Evolutionary conservation across 2,888 invertebrate species (phyloP), one percentile per base, ranked within the genome.

Genomic region (Mayetiola destructor): DNA sequence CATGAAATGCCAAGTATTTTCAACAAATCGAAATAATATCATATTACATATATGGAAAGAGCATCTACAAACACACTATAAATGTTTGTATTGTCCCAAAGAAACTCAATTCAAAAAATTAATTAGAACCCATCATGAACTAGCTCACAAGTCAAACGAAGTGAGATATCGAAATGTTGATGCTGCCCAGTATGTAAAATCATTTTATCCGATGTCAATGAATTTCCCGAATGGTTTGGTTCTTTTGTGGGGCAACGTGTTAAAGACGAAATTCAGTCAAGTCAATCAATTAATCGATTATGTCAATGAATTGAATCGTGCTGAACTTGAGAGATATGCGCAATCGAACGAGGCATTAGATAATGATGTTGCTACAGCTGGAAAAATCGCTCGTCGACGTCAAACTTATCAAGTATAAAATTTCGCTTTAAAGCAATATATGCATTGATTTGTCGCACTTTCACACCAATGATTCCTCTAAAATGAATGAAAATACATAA

Each of bases 301-400:
- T 48, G 27, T 48, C 48, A 48, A 48, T n/a, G 27, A 48, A 14
- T 9, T 48, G 27, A 48, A 48, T n/a, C n/a, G n/a, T n/a, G n/a
- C n/a, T 27, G 48, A 48, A 27, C 14, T 27, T 9, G n/a, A 48
- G 9, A 23, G 48, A 1, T 16, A 20, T n/a, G 6, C 23, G 4
- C 48, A 48, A 27, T 14, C 23, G 8, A 42, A 42, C 8, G 32
- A 8, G 10, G 12, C 2, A 23, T 23, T 23, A 18, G 10, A 18
- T 9, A 18, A n/a, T n/a, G n/a, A 39, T 20, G 18, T 18, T 20
- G 18, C 3, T 18, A 9, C 10, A n/a, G 27, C 27, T 14, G 48
- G 48, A 1, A 27, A n/a, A 48, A 27, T 48, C 16, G 8, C n/a
- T 6, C 27, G 9, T n/a, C 27, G 48, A n/a, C 48, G 48, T 4